Base-by-base conservation (phyloP, 2,888 invertebrate species). In the Temnothorax ravouxi region DNA sequence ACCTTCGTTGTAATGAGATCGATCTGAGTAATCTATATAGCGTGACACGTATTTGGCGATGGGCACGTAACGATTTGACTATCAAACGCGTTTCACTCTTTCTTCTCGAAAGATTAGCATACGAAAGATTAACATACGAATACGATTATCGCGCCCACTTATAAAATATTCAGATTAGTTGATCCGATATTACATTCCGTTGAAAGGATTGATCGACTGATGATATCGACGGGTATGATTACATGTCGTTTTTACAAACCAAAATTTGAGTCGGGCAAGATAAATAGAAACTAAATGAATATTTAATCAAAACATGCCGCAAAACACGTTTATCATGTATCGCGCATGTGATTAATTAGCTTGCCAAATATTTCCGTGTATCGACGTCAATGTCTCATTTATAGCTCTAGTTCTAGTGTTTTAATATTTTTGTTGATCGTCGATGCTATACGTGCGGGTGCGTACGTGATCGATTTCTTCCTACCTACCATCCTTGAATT, bases 1-100 rank as follows among this genome's bases (percentile, higher is more conserved):
- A 94, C 93, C 93, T 92, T 92, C 89, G 91, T 76, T 90, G 88
- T 91, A 92, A 93, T 91, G 89, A 91, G 91, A 91, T 88, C 88
- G 92, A 92, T 92, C 90, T 88, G 86, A 86, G 86, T 90, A 88
- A 88, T 87, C 83, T 69, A 29, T 29, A 29, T 29, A 85, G 87
- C 81, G 82, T 84, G 84, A 56, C 69, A 66, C 84, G 82, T 82
- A 89, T 90, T 88, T 91, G 88, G 89, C 83, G 91, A 91, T 83
- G 86, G 74, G 21, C 64, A 38, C 29, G 34, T 54, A 47, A 29
- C 34, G 21, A 50, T n/a, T 82, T 84, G 82, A 85, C 59, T 64
- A 82, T 79, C 82, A 74, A 56, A 11, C 67, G 61, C 29, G 52
- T 75, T 82, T 66, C 74, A 81, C 83, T 83, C 75, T 61, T 69